Conservation (phyloP, 2,888 invertebrate species). For the Aradus depressus region DNA sequence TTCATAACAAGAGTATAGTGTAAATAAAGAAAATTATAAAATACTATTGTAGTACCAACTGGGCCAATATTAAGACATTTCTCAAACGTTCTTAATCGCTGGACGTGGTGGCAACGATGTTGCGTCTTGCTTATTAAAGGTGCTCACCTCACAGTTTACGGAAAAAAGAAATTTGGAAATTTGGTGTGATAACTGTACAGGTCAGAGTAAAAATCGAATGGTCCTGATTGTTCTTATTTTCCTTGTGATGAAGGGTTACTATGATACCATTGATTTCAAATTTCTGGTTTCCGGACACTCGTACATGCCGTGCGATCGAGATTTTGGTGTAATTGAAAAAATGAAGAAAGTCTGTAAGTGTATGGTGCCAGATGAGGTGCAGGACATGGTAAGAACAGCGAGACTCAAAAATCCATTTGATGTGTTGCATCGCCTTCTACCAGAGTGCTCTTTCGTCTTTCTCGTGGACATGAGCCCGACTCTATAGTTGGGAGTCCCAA, state of each 20-base stretch:
- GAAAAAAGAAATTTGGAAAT: constrained; percentile 25
- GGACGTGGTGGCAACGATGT: constrained; percentile 28
- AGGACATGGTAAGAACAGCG: constrained; percentile 3
- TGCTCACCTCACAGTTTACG: background rate
- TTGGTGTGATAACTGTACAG: constrained; percentile 28
- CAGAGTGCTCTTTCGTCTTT: too few relatives aligned
- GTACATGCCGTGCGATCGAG: constrained; percentile 19
- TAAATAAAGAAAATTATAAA: too few relatives aligned
- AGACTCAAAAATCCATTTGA: constrained; percentile 10
- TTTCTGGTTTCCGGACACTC: constrained; percentile 23
- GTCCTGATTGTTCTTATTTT: constrained; percentile 33
- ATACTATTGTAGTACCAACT: too few relatives aligned
- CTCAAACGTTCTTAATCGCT: too few relatives aligned
- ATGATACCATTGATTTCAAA: constrained; percentile 17
- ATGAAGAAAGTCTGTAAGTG: constrained; percentile 10
- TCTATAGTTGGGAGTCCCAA: too few relatives aligned
- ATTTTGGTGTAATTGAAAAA: constrained; percentile 23
- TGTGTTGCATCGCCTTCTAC: too few relatives aligned
- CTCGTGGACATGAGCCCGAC: too few relatives aligned
- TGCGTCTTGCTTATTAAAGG: constrained; percentile 23
- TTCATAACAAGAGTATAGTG: too few relatives aligned
- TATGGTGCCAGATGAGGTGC: constrained; percentile 15
- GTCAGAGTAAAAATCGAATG: constrained; percentile 32
- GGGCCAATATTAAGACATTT: too few relatives aligned
- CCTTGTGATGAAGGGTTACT: constrained; percentile 12